These are phyloP conservation scores for Candidula unifasciata DNA, from an alignment of 2,888 invertebrate genomes.

Conservation along the genomic window DNA sequence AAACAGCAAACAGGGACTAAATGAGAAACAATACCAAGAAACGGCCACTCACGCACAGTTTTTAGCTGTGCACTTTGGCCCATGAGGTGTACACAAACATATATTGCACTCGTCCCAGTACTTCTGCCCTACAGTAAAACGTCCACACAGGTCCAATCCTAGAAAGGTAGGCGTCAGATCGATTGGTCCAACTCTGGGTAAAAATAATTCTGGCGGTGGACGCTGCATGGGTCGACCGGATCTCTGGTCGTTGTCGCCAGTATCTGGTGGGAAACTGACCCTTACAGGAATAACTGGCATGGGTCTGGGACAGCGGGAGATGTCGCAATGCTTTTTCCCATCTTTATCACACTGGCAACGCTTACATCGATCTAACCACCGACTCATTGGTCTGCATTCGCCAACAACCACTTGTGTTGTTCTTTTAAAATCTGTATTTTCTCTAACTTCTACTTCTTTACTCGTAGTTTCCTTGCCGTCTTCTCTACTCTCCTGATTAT, in stretches of 20 bases:
- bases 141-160: slow-evolving; percentile 6
- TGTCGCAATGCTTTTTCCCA: slow-evolving; percentile 38
- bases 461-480: too few relatives aligned
- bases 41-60: slow-evolving; percentile 26
- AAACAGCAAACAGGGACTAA: too few relatives aligned
- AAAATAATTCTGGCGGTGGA: background rate
- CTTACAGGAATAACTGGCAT: background rate
- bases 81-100: slow-evolving; percentile 47
- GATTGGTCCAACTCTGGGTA: background rate
- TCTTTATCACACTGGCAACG: slow-evolving; percentile 40
- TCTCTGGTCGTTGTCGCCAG: background rate
- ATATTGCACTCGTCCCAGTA: slow-evolving; percentile 51
- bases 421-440: background rate
- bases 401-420: background rate
- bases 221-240: slow-evolving; percentile 35
- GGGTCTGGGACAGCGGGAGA: slow-evolving; percentile 23
- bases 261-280: background rate
- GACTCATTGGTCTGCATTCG: slow-evolving; percentile 40
- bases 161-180: background rate
- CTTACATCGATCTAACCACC: slow-evolving; percentile 48
- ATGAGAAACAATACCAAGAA: too few relatives aligned
- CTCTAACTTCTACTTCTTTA: background rate
- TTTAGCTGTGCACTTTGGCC: slow-evolving; percentile 50
- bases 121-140: slow-evolving; percentile 16
- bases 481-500: background rate